Percentiles rank a stretch among this genome's conserved stretches.
Conservation (phyloP, 2,113 vertebrate species). For the Anguilla rostrata region DNA sequence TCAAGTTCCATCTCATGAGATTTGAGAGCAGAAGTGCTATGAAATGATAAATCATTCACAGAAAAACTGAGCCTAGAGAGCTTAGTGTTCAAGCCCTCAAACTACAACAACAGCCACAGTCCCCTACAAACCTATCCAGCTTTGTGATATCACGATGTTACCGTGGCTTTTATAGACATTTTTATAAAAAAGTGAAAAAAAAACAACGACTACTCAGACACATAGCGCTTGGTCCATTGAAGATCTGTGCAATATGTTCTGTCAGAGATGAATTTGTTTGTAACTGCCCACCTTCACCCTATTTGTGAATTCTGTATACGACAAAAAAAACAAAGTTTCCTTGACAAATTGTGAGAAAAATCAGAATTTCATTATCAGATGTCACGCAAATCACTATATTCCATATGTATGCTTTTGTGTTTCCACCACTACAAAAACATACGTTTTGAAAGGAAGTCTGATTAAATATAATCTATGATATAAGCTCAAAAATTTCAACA, state of each 20-base stretch:
- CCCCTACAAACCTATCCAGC: too few relatives aligned
- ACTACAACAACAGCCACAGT: neutral
- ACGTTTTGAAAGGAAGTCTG: neutral
- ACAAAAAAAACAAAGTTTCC: too few relatives aligned
- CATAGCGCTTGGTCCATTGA: too few relatives aligned
- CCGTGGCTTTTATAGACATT: neutral
- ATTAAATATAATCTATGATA: neutral
- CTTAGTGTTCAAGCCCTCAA: neutral
- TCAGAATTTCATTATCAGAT: too few relatives aligned
- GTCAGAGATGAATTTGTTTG: too few relatives aligned
- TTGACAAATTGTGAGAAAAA: too few relatives aligned
- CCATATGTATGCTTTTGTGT: neutral
- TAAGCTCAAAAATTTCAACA: neutral
- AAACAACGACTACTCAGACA: neutral
- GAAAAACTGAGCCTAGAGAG: neutral
- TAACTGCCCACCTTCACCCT: too few relatives aligned
- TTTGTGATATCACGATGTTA: too few relatives aligned
- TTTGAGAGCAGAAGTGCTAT: neutral
- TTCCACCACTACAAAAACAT: neutral
- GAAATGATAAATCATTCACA: neutral
- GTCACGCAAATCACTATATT: too few relatives aligned
- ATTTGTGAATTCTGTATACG: too few relatives aligned
- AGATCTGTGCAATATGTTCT: too few relatives aligned
- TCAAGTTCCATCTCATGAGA: neutral
- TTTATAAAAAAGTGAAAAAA: neutral